Evolutionary conservation across 2,797 vertebrate species (phyloP).

Genomic region (Chromis chromis): DNA sequence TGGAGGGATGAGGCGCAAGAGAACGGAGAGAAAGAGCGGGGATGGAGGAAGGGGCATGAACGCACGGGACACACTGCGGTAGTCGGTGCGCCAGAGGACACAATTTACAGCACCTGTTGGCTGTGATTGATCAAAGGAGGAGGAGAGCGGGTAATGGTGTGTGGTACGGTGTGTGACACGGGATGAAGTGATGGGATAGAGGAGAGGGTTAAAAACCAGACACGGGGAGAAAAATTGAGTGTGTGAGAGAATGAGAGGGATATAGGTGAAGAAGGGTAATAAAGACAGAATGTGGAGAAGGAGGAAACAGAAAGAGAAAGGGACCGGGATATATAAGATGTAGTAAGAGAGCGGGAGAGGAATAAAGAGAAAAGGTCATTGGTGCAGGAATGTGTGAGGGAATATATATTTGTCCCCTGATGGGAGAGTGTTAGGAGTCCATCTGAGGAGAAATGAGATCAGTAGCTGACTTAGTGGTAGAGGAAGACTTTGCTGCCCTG

Average conservation of each 20-base stretch:
- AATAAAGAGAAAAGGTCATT: conserved; percentile 58
- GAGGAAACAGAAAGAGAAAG: conserved; percentile 35
- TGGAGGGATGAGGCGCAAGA: conserved; percentile 61
- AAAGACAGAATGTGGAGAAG: conserved; percentile 59
- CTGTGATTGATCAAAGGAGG: conserved; percentile 75
- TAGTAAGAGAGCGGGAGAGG: conserved; percentile 31
- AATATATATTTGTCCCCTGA: conserved; percentile 76
- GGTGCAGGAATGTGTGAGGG: conserved; percentile 63
- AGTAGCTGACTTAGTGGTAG: conserved; percentile 74
- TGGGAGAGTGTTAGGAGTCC: conserved; percentile 79
- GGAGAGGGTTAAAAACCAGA: conserved; percentile 67
- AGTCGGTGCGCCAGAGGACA: conserved; percentile 58
- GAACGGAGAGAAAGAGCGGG: conserved; percentile 31
- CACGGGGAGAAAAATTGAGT: conserved; percentile 44
- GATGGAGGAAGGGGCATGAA: conserved; percentile 40
- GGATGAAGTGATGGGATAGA: conserved; percentile 59
- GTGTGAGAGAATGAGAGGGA: conserved; percentile 36
- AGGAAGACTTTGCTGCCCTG: conserved; percentile 78
- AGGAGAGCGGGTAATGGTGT: conserved; percentile 65
- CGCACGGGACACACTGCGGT: conserved; percentile 33
- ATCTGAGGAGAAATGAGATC: conserved; percentile 82
- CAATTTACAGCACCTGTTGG: conserved; percentile 80
- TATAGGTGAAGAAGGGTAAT: conserved; percentile 62
- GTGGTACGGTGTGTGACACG: conserved; percentile 54
- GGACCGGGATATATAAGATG: conserved; percentile 26